phyloP scores from a whole-genome alignment of 2,888 invertebrate species.

The Andrena minutula region DNA sequence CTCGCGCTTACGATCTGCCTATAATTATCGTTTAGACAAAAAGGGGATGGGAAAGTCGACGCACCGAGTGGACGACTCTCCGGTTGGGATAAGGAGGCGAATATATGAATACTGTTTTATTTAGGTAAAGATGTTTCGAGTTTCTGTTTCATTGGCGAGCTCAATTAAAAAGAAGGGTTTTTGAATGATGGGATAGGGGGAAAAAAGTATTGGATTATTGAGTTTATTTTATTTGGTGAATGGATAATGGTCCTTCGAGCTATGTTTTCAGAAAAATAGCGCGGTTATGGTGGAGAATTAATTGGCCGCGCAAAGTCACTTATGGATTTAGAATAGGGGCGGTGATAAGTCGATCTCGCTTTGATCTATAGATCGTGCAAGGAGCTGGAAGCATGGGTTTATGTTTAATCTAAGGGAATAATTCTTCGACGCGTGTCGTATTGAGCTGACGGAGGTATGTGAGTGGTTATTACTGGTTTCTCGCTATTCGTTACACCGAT shows the following conservation, averaged over 20 bases:
- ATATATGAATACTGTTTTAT: background rate
- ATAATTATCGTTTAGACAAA: constrained; percentile 43
- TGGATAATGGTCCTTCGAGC: background rate
- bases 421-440: constrained; percentile 30
- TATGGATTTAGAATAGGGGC: background rate
- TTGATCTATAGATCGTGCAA: constrained; percentile 15
- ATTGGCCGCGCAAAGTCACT: constrained; percentile 1
- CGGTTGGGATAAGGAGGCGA: background rate
- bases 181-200: background rate
- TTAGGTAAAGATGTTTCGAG: background rate
- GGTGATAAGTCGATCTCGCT: background rate
- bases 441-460: constrained; percentile 60
- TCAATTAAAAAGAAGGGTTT: too few relatives aligned
- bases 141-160: background rate
- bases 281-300: background rate
- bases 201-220: too few relatives aligned
- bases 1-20: constrained; percentile 26
- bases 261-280: constrained; percentile 36
- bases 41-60: constrained; percentile 26
- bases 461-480: constrained; percentile 23
- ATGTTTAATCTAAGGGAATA: constrained; percentile 38
- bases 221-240: too few relatives aligned
- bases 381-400: constrained; percentile 23
- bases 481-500: constrained; percentile 57
- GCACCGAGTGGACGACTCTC: background rate